A percentile compares a stretch with the other conserved stretches of the same genome.
These are phyloP conservation scores for Turritopsis dohrnii DNA, from an alignment of 30 jellyfish, hydroid and myxozoan species.

Conservation along the genomic window DNA sequence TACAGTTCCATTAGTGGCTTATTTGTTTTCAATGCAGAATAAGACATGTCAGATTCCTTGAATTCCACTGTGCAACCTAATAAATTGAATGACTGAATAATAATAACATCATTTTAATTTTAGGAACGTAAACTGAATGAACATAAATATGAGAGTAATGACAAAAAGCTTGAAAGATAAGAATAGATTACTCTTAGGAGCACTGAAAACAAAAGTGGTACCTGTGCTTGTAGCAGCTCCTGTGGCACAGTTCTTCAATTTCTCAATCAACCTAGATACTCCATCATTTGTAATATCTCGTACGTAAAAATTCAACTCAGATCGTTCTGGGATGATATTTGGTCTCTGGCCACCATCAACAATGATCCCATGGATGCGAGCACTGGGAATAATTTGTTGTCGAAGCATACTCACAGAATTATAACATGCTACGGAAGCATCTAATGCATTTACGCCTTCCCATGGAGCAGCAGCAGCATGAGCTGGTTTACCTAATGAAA, in stretches of 20 bases:
- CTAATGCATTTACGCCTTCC: constrained; percentile 49
- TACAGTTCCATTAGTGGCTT: constrained; percentile 25
- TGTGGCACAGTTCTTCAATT: constrained; percentile 19
- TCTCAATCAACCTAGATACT: not conserved
- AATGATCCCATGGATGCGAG: constrained; percentile 27
- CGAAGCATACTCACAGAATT: constrained; percentile 34
- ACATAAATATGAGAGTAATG: too few species aligned
- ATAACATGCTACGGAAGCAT: constrained; percentile 36
- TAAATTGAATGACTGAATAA: not conserved
- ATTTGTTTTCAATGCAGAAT: constrained; percentile 33
- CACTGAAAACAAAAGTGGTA: too few species aligned
- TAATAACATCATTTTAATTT: not conserved
- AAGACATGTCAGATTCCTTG: not conserved
- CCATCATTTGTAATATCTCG: constrained; percentile 23
- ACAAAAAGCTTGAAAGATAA: too few species aligned
- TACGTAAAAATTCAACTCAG: constrained; percentile 7
- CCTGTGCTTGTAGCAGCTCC: constrained; percentile 49
- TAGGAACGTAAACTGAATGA: not conserved
- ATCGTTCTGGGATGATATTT: constrained; percentile 29
- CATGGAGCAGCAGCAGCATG: constrained; percentile 54
- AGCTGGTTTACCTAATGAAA: constrained; percentile 30
- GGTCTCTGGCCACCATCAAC: constrained; percentile 34
- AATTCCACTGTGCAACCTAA: not conserved
- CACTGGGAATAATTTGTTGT: constrained; percentile 33
- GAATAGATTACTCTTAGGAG: too few species aligned